Evolutionary conservation across 2,797 vertebrate genomes (phyloP), one percentile per base, ranked within the genome.

Genomic region (Tokudaia tokunoshimensis): DNA sequence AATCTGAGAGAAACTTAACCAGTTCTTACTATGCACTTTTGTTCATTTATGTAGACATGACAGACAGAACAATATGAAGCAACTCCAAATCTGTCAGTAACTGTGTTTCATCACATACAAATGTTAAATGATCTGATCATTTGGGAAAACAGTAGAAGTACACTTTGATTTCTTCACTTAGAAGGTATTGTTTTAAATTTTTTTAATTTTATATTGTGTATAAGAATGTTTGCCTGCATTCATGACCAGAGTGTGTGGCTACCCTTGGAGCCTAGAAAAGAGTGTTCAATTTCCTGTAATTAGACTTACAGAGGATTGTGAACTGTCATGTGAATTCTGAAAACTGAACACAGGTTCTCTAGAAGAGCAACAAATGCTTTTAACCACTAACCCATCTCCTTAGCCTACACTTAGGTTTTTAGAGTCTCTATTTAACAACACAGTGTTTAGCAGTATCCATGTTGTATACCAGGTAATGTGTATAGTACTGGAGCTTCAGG

Each of bases 71-170:
- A 86, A 67, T 47, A 65, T 34, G 0, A 70, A 78, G 65, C 20
- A 52, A 82, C 78, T 41, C 10, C 26, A 81, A 52, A 50, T 80
- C 55, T 55, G 50, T 91, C 80, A 44, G 72, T 75, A 86, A 82
- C 63, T 78, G 34, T 76, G 17, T 59, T 55, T 72, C 31, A 24
- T 86, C 70, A 94, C 3, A 8, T 52, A 13, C 31, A 93, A 86
- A 92, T 89, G 89, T 86, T 93, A 86, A 96, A 47, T 91, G 1
- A 2, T 70, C 29, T 86, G 65, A 89, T 4, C 6, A 70, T 79
- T 52, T 26, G 79, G 12, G 67, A 26, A 52, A 63, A 61, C 19
- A 50, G 37, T 59, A 76, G 10, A 95, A 93, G 81, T 55, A 10
- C 26, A 1, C 37, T 59, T 94, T 94, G 70, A 57, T 29, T 59